These are phyloP conservation scores for Trachymyrmex septentrionalis DNA, from an alignment of 1,140 invertebrate species.

Conservation along the genomic window DNA sequence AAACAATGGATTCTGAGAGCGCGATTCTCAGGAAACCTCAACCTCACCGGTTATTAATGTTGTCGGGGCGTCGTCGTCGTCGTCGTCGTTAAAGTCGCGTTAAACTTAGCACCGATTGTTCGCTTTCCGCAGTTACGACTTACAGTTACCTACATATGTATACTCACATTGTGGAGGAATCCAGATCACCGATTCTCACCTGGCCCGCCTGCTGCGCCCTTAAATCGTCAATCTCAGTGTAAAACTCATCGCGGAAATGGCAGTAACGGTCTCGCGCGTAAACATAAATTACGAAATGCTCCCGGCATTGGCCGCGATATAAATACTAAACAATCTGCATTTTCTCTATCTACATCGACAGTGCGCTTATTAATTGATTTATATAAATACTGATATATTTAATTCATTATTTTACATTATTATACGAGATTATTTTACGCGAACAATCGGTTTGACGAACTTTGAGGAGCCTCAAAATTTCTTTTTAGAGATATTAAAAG, in stretches of 20 bases:
- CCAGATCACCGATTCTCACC: conserved; percentile 63
- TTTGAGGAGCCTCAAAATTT: not conserved
- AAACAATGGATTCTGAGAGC: conserved; percentile 48
- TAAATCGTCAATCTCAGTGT: conserved; percentile 41
- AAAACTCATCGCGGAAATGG: conserved; percentile 36
- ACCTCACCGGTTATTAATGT: conserved; percentile 26
- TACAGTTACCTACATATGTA: conserved; percentile 66
- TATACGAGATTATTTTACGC: not conserved
- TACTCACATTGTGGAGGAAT: conserved; percentile 48
- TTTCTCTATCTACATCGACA: not conserved
- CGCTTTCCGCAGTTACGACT: conserved; percentile 68
- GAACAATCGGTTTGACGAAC: not conserved
- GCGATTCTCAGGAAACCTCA: conserved; percentile 59
- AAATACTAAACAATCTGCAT: not conserved
- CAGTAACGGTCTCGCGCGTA: conserved; percentile 64
- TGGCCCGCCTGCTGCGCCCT: conserved; percentile 35
- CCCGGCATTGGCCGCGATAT: conserved; percentile 27
- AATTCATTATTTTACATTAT: no score
- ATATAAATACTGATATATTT: no score
- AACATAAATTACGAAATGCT: conserved; percentile 68
- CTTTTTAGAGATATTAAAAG: not conserved
- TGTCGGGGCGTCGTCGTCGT: conserved; percentile 67
- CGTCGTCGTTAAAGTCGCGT: conserved; percentile 74
- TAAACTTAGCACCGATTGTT: conserved; percentile 68
- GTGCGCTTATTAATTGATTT: not conserved